phyloP scores from a whole-genome alignment of 2,888 invertebrate genomes.

The Cheilosia variabilis region DNA sequence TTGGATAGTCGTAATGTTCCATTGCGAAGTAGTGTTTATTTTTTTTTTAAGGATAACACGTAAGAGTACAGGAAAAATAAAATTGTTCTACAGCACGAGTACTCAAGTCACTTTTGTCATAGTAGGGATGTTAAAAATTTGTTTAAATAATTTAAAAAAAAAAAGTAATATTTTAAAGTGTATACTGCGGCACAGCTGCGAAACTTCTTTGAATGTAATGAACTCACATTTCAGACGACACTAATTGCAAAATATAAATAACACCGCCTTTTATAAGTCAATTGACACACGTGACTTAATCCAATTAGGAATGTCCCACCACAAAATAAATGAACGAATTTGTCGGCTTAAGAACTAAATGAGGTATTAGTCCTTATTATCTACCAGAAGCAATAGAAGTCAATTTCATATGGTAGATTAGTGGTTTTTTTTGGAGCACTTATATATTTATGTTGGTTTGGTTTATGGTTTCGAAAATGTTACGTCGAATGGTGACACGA shows the following conservation, averaged over 20 bases:
- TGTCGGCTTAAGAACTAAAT: slow-evolving; percentile 15
- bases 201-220: slow-evolving; percentile 2
- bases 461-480: no score
- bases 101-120: slow-evolving; percentile 1
- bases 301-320: slow-evolving; percentile 8
- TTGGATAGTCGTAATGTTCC: slow-evolving; percentile 32
- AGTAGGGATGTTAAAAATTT: background rate
- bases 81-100: background rate
- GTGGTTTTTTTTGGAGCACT: background rate
- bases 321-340: slow-evolving; percentile 11
- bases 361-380: slow-evolving; percentile 26
- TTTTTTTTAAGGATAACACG: background rate
- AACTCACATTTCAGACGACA: slow-evolving; percentile 10
- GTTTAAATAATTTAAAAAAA: background rate
- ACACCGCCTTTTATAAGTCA: slow-evolving; percentile 35
- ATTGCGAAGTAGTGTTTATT: background rate
- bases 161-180: background rate
- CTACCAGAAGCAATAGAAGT: slow-evolving; percentile 3
- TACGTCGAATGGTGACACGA: background rate
- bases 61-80: background rate
- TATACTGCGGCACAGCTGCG: background rate
- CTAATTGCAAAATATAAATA: slow-evolving; percentile 14
- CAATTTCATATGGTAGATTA: background rate
- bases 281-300: slow-evolving; percentile 10
- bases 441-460: background rate